Evolutionary conservation across 2,113 vertebrate genomes (phyloP).

Genomic region (Eudyptes chrysolophus): DNA sequence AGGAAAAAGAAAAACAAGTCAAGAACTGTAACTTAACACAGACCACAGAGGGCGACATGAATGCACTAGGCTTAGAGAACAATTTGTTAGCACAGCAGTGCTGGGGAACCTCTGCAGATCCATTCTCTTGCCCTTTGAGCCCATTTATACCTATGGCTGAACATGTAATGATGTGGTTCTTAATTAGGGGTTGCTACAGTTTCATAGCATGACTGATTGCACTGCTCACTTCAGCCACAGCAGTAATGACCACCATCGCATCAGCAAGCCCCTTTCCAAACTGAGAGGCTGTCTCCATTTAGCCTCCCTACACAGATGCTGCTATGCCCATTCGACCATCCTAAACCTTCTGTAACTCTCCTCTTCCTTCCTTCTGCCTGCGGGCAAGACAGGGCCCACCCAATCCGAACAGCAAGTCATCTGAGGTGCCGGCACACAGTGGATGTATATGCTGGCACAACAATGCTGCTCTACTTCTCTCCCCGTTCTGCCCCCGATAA

Average conservation of each 20-base stretch:
- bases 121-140: not conserved
- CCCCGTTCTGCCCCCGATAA: rapidly evolving
- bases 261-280: not conserved
- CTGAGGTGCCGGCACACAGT: not conserved
- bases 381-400: rapidly evolving
- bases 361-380: not conserved
- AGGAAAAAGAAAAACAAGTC: not conserved
- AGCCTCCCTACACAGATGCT: not conserved
- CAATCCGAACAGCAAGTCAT: rapidly evolving
- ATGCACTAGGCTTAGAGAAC: not conserved
- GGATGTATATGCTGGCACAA: not conserved
- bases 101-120: not conserved
- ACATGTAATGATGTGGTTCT: not conserved
- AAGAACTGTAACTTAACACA: not conserved
- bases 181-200: not conserved
- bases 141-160: not conserved
- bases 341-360: not conserved
- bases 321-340: not conserved
- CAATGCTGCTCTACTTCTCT: not conserved
- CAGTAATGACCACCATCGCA: not conserved
- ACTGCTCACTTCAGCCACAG: not conserved
- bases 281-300: not conserved
- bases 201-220: not conserved
- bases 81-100: no score
- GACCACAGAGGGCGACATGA: not conserved